phyloP scores from a whole-genome alignment of 1,140 invertebrate species.

The Heliconius nattereri region DNA sequence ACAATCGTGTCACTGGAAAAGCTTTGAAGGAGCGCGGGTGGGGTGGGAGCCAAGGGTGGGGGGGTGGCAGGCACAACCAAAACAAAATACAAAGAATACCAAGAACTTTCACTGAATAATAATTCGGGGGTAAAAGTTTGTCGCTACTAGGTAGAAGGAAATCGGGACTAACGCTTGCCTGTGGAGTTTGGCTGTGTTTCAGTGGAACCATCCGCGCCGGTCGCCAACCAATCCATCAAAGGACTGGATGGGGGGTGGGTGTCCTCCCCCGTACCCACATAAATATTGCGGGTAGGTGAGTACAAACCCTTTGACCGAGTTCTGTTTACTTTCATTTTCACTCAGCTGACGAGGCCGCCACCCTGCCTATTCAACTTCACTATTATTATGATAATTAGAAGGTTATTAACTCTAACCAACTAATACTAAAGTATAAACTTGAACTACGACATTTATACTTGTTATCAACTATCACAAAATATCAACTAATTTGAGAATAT shows the following conservation, averaged over 20 bases:
- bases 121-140: slow-evolving; percentile 72
- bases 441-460: not conserved
- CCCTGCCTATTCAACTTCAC: slow-evolving; percentile 67
- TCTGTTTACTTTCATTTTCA: slow-evolving; percentile 83
- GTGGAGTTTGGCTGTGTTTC: slow-evolving; percentile 69
- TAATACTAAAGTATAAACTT: slow-evolving; percentile 10
- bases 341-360: slow-evolving; percentile 79
- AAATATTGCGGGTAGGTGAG: slow-evolving; percentile 81
- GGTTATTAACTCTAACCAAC: slow-evolving; percentile 59
- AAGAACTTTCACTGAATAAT: slow-evolving; percentile 77
- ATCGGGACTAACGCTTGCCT: slow-evolving; percentile 69
- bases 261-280: slow-evolving; percentile 74
- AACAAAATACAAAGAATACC: slow-evolving; percentile 75
- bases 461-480: not conserved
- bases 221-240: slow-evolving; percentile 80
- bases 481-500: not conserved
- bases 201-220: slow-evolving; percentile 72
- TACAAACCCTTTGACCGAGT: slow-evolving; percentile 82
- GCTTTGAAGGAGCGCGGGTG: slow-evolving; percentile 43
- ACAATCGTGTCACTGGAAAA: slow-evolving; percentile 62
- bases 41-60: slow-evolving; percentile 45
- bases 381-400: slow-evolving; percentile 80
- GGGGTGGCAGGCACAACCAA: slow-evolving; percentile 47
- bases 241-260: slow-evolving; percentile 72
- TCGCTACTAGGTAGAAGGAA: slow-evolving; percentile 63